A percentile compares a stretch with the other conserved stretches of the same genome.
These are phyloP conservation scores for Andinoacara biseriatus DNA, from an alignment of 2,113 vertebrate species.

Conservation along the genomic window DNA sequence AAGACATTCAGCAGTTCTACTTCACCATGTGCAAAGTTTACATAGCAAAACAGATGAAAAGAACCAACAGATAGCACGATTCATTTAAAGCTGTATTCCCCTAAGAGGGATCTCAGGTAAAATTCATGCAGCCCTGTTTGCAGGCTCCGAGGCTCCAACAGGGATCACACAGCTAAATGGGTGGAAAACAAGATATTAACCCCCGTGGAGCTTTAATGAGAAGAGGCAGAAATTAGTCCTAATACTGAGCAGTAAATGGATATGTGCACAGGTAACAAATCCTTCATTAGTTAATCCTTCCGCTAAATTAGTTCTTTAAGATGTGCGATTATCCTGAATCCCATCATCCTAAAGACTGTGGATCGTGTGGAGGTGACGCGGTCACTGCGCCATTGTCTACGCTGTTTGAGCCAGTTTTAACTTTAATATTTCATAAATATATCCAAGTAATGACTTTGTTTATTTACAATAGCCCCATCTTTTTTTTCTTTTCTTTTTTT, in stretches of 20 bases:
- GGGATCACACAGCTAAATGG: neutral
- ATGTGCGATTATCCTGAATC: constrained; percentile 23
- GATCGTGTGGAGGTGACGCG: neutral
- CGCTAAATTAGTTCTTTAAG: constrained; percentile 8
- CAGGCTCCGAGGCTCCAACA: neutral
- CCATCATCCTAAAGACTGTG: neutral
- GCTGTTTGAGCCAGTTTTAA: neutral
- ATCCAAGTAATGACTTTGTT: neutral
- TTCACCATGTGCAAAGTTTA: neutral
- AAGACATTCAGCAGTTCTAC: neutral
- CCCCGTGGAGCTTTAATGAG: neutral
- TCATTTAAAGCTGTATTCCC: neutral
- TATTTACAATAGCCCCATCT: neutral
- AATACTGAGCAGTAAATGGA: constrained; percentile 13
- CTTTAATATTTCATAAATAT: neutral
- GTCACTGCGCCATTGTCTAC: neutral
- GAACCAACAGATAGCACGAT: neutral
- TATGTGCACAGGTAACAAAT: neutral
- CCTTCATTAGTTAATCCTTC: constrained; percentile 8
- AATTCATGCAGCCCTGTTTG: neutral
- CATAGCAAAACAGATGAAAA: neutral
- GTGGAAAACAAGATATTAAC: neutral
- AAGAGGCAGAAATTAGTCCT: neutral
- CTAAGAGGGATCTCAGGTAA: neutral
- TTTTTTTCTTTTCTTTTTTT: neutral